phyloP scores from a whole-genome alignment of 2,113 vertebrate genomes.

The Craseonycteris thonglongyai region DNA sequence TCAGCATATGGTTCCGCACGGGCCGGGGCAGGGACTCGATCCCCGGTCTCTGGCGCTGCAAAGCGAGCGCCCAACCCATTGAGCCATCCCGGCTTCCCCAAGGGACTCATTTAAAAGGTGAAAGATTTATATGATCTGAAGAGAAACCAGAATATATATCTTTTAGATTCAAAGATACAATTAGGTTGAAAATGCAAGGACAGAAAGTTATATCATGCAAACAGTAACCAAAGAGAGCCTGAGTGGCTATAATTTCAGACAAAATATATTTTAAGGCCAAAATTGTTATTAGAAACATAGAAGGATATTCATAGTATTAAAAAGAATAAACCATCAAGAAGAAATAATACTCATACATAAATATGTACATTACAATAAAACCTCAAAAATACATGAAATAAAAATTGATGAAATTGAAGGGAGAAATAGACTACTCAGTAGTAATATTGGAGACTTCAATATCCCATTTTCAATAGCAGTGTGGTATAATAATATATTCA shows the following conservation, averaged over 20 bases:
- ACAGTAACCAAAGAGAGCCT: background rate
- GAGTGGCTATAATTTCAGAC: background rate
- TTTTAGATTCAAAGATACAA: background rate
- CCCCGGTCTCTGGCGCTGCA: too few species aligned
- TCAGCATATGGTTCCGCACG: too few species aligned
- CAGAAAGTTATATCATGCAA: background rate
- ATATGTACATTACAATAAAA: background rate
- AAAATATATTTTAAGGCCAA: background rate
- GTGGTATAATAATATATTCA: background rate
- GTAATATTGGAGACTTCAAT: background rate
- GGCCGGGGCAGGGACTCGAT: too few species aligned
- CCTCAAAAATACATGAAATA: background rate
- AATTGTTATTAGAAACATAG: background rate
- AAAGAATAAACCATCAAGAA: background rate
- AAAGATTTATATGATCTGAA: too few species aligned
- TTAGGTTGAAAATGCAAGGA: background rate
- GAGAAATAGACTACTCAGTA: background rate
- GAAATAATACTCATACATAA: background rate
- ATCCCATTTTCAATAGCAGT: background rate
- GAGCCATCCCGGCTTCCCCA: too few species aligned
- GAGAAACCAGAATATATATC: too few species aligned
- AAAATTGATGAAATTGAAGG: background rate
- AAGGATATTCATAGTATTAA: background rate
- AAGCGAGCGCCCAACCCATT: too few species aligned
- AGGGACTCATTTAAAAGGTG: too few species aligned